Evolutionary conservation across 2,888 invertebrate species (phyloP).

Genomic region (Rutpela maculata): DNA sequence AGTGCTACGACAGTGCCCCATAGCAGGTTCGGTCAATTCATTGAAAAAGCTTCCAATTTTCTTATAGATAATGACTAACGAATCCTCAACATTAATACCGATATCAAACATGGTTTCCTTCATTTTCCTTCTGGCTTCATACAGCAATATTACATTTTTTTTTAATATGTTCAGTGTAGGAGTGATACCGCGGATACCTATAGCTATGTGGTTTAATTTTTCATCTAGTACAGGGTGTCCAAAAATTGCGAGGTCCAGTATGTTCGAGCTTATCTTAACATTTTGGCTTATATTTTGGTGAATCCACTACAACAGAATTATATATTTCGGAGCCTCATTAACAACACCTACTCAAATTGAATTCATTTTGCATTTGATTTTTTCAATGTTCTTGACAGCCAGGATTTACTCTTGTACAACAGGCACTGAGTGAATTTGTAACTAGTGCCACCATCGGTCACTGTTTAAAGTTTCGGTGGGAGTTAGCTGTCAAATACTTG

Average conservation of each 20-base stretch:
- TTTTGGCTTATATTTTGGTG: slow-evolving; percentile 72
- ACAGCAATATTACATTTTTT: slow-evolving; percentile 63
- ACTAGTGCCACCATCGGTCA: no score
- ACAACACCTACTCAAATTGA: neutral
- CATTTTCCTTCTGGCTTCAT: slow-evolving; percentile 38
- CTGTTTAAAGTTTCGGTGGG: no score
- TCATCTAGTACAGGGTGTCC: slow-evolving; percentile 79
- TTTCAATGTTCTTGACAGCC: no score
- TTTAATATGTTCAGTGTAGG: slow-evolving; percentile 54
- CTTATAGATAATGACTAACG: slow-evolving; percentile 67
- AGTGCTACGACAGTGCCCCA: slow-evolving; percentile 74
- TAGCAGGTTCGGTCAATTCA: slow-evolving; percentile 64
- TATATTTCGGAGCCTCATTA: neutral
- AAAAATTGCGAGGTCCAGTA: slow-evolving; percentile 79
- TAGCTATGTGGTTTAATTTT: slow-evolving; percentile 74
- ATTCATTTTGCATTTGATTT: no score
- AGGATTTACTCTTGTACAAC: no score
- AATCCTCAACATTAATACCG: slow-evolving; percentile 63
- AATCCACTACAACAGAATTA: slow-evolving; percentile 71
- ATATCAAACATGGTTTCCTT: slow-evolving; percentile 65
- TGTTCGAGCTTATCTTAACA: slow-evolving; percentile 74
- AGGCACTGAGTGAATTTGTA: no score
- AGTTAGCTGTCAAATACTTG: no score
- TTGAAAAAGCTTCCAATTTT: slow-evolving; percentile 66
- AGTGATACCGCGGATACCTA: slow-evolving; percentile 73